Evolutionary conservation across 2,797 vertebrate species (phyloP), one percentile per base, ranked within the genome.

Genomic region (Gymnothorax javanicus): DNA sequence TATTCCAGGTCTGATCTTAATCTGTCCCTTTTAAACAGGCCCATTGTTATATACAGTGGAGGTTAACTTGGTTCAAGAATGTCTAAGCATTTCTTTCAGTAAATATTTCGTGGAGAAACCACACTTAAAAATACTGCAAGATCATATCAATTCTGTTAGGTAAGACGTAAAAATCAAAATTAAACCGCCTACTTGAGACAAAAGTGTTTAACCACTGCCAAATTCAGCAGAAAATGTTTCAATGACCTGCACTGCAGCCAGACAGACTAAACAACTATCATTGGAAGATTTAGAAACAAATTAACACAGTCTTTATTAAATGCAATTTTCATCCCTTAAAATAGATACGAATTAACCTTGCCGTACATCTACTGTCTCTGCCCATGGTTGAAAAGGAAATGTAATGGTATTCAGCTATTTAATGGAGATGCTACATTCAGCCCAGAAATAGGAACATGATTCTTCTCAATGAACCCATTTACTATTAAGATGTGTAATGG

Each of bases 401-500:
- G 25, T 43, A 77, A 77, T 77, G 50, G 33, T 20, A 77, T 52
- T 77, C 33, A 77, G 43, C 27, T 43, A 20, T 77, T 50, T 50
- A 77, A 43, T 77, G 33, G 27, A 77, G 43, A 77, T 77, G 73
- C 73, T 77, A 43, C 8, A n/a, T 77, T 77, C 71, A 75, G 71
- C 15, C 15, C 73, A 50, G 73, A 77, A 77, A 52, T 52, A 15
- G 73, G 43, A 13, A 50, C 33, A 77, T 43, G 52, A 73, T 77
- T 77, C 15, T 77, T 77, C 73, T 77, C 33, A 77, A 77, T 17
- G 3, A 7, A 17, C 20, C 33, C 33, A 52, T 77, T 43, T 77
- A 20, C 52, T 77, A 77, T 52, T 77, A 17, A 77, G 50, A 50
- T 52, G 50, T 52, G 33, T 77, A 77, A 50, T 50, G 20, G 33